Evolutionary conservation across 2,113 vertebrate genomes (phyloP), one percentile per base, ranked within the genome.

Genomic region (Aegithalos caudatus): DNA sequence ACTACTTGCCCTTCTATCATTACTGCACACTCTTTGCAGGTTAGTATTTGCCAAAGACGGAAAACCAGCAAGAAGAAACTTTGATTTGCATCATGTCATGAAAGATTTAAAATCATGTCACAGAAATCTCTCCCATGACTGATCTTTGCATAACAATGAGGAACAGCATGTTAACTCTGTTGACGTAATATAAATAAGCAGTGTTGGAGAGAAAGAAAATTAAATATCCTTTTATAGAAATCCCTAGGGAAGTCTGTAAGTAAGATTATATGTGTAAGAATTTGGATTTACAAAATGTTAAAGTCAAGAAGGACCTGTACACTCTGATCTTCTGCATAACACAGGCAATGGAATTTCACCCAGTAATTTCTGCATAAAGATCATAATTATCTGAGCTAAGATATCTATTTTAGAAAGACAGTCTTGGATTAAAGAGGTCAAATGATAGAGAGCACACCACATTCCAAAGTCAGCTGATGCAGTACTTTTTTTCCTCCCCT

Each of bases 371-470:
- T 73, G 67, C 56, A 48, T 78, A 66, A 88, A 83, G 65, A 47
- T 96, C 88, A 70, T 96, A 96, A 97, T 97, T 96, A 95, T 5
- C 82, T 95, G 90, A 83, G 56, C 81, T 90, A 92, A 86, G 72
- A 58, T 33, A 81, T 2, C 67, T 48, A 86, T 96, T 95, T 96
- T 96, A 94, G 96, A 95, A 96, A 64, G 64, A 78, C 54, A 83
- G 40, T 57, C n/a, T 71, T 92, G 67, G 60, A 96, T 96, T 95
- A 96, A 88, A 95, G 93, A 93, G 24, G 61, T 88, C 85, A 96
- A 96, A 96, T 96, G 81, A 95, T 23, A 96, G 88, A 90, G 71
- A 92, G 18, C 37, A 88, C 21, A 93, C 93, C 96, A 86, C 94
- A 97, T 86, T 82, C 79, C 60, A 64, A 88, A 88, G 60, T 86